phyloP scores from a whole-genome alignment of 1,140 invertebrate genomes.

The Leptinotarsa lineolata region DNA sequence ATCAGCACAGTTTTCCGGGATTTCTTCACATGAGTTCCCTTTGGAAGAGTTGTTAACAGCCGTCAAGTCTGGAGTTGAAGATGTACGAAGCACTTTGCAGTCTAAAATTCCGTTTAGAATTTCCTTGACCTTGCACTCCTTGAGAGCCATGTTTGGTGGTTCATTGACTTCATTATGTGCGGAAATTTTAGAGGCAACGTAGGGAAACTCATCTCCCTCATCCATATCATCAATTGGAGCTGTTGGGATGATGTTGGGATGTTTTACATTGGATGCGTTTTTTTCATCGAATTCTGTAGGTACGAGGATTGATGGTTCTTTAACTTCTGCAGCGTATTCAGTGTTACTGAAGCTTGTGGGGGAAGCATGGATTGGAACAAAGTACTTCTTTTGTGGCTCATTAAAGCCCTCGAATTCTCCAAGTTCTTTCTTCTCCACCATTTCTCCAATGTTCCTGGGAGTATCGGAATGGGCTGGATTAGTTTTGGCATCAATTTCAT shows the following conservation, averaged over 20 bases:
- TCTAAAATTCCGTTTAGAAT: slow-evolving; percentile 18
- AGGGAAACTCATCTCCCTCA: too few relatives aligned
- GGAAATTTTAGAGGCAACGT: too few relatives aligned
- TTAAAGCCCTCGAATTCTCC: not conserved
- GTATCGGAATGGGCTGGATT: not conserved
- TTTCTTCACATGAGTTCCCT: not conserved
- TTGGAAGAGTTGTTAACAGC: not conserved
- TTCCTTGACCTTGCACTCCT: slow-evolving; percentile 16
- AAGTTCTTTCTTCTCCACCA: not conserved
- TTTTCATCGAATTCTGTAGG: too few relatives aligned
- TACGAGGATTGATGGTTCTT: too few relatives aligned
- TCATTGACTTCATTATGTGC: too few relatives aligned
- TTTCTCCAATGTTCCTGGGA: not conserved
- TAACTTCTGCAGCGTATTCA: too few relatives aligned
- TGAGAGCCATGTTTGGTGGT: not conserved
- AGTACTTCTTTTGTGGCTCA: too few relatives aligned
- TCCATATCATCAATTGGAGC: too few relatives aligned
- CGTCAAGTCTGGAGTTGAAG: not conserved
- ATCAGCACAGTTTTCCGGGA: not conserved
- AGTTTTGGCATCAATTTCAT: not conserved
- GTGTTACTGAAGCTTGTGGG: too few relatives aligned
- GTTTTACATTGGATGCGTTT: too few relatives aligned
- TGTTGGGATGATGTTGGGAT: too few relatives aligned
- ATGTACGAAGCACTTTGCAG: not conserved
- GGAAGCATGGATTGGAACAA: too few relatives aligned